Evolutionary conservation across 1,140 invertebrate species (phyloP).

Genomic region (Apocrypta bakeri): DNA sequence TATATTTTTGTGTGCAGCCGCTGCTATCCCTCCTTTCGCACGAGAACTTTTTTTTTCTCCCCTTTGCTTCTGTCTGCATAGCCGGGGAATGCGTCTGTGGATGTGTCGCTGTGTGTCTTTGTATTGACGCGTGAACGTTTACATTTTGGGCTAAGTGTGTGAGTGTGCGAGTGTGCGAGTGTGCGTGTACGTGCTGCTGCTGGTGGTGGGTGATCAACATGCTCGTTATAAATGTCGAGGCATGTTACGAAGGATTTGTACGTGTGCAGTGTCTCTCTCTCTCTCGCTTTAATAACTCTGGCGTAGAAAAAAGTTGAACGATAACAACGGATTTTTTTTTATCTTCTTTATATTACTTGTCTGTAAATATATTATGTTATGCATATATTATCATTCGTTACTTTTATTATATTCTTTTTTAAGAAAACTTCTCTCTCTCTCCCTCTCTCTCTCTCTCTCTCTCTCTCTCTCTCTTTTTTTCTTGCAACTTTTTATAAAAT

Average conservation of each 20-base stretch:
- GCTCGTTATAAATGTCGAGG: neutral
- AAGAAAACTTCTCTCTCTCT: neutral
- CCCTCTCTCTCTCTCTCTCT: no score
- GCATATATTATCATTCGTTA: conserved; percentile 28
- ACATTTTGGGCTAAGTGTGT: neutral
- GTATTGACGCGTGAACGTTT: no score
- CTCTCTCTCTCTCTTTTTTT: neutral
- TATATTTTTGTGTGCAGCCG: neutral
- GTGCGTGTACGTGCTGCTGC: no score
- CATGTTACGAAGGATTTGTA: neutral
- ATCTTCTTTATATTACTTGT: conserved; percentile 2
- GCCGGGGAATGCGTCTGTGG: neutral
- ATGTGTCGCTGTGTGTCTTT: no score
- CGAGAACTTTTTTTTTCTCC: neutral
- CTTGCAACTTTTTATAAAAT: conserved; percentile 43
- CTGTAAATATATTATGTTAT: conserved; percentile 34
- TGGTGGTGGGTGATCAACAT: neutral
- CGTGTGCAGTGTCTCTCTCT: neutral
- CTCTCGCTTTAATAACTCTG: conserved; percentile 1
- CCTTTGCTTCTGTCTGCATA: neutral
- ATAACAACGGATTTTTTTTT: conserved; percentile 38
- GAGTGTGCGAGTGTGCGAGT: no score
- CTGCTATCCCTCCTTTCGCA: neutral
- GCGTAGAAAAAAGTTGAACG: conserved; percentile 42
- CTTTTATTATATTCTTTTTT: conserved; percentile 20